Evolutionary conservation across 2,888 invertebrate species (phyloP).

Genomic region (Lepidochrysops patricia): DNA sequence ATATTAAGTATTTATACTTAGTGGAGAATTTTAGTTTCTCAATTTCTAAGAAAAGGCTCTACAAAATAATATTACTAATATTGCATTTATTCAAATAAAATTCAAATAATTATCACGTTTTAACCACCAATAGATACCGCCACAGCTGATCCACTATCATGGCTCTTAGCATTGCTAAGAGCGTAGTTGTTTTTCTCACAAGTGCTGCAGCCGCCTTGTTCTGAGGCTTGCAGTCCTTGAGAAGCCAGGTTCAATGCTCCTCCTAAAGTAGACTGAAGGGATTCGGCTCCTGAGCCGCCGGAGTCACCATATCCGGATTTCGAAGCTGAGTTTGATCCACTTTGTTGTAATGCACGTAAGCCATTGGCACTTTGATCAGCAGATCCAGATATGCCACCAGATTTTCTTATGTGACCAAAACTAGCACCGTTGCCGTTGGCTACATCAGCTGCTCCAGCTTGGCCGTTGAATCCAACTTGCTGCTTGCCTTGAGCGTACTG

Average conservation of each 20-base stretch:
- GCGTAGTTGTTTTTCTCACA: constrained; percentile 55
- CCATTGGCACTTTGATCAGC: constrained; percentile 17
- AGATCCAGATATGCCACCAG: constrained; percentile 8
- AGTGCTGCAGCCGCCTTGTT: constrained; percentile 42
- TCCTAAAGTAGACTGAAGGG: constrained; percentile 34
- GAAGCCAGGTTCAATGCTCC: constrained; percentile 49
- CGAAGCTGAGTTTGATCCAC: not conserved
- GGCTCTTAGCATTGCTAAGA: constrained; percentile 59
- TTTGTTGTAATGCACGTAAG: constrained; percentile 5
- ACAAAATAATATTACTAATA: not conserved
- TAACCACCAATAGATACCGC: constrained; percentile 59
- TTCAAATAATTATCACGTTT: constrained; percentile 19
- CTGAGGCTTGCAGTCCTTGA: constrained; percentile 42
- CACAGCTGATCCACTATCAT: constrained; percentile 50
- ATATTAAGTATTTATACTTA: too few relatives aligned
- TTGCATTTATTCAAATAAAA: constrained; percentile 18
- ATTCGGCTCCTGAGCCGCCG: constrained; percentile 13
- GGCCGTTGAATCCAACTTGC: not conserved
- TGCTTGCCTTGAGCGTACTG: not conserved
- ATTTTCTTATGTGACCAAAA: not conserved
- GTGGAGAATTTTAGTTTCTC: too few relatives aligned
- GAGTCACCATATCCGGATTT: not conserved
- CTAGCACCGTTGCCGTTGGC: not conserved
- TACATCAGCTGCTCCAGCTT: not conserved
- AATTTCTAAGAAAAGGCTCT: too few relatives aligned